Conservation (phyloP, 2,797 vertebrate genomes). For the Darevskia nairensis region DNA sequence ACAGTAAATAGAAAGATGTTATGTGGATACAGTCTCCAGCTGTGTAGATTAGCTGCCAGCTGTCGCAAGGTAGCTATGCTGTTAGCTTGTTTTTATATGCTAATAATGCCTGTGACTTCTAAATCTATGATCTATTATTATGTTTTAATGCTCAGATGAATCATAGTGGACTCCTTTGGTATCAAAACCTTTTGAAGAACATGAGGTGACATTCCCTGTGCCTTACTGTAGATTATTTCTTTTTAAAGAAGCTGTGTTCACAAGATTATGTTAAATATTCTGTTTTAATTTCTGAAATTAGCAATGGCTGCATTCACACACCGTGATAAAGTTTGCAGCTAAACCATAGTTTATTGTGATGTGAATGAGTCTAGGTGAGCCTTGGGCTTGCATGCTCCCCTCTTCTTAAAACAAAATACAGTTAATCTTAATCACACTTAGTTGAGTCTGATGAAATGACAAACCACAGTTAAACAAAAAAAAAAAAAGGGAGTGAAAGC, state of each 20-base stretch:
- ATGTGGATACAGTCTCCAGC: neutral
- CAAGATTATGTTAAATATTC: neutral
- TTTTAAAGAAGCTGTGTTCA: neutral
- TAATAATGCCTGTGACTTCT: neutral
- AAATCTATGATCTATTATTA: neutral
- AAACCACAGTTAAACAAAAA: too few relatives aligned
- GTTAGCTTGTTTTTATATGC: neutral
- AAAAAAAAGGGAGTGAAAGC: too few relatives aligned
- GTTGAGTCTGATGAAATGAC: too few relatives aligned
- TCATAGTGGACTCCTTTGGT: neutral
- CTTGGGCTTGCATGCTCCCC: neutral
- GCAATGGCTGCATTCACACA: neutral
- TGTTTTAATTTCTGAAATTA: slow-evolving; percentile 1
- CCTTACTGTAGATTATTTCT: neutral
- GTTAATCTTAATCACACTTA: too few relatives aligned
- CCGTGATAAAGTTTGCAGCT: neutral
- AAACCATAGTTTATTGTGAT: neutral
- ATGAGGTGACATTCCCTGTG: neutral
- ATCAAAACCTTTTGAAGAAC: slow-evolving; percentile 4
- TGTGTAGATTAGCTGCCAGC: fast-evolving
- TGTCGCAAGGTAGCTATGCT: neutral
- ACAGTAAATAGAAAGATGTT: neutral
- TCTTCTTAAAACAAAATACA: neutral
- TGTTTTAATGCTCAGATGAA: neutral
- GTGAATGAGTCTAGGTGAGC: neutral